Evolutionary conservation across 2,113 vertebrate species (phyloP), one percentile per base, ranked within the genome.

Genomic region (Dicentrarchus labrax): DNA sequence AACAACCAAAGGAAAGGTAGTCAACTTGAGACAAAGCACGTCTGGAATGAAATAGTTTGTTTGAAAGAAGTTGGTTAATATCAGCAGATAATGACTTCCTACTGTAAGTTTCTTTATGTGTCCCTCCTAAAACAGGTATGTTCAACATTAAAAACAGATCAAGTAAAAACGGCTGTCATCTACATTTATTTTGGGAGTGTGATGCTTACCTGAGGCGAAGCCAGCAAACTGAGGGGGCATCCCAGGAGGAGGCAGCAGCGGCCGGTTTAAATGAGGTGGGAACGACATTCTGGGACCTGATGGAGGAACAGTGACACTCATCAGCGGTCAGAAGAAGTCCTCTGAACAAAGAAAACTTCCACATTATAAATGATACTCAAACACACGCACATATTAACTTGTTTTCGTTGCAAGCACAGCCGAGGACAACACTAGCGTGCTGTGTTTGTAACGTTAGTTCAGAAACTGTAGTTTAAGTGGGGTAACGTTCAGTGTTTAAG

Each of bases 251-350:
- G 98, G 98, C 91, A 99, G 96, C 0, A 98, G 96, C 88, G 98
- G 96, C 86, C 98, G 98, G 95, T 98, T 99, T 90, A 99, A 95
- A 94, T 99, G 98, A 91, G 98, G 98, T 83, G 98, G 98, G 66
- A 98, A 99, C 79, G 98, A 99, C 98, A 99, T 99, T 91, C 91
- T 97, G 88, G 78, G 24, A 96, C 96, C 98, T 99, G 80, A 72
- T 22, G 51, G 41, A 15, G 72, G 56, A 70, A 93, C 78, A 83
- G 66, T 12, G 70, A 91, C 67, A 59, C n/a, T 3, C 59, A 84
- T 75, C 22, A 77, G 19, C 5, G 24, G 2, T n/a, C 4, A 17
- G 2, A 15, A n/a, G 0, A 22, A 36, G 16, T 47, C 36, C 8
- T 39, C 6, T 17, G 54, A 43, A 59, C 39, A 60, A 8, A 17